Evolutionary conservation across 37 sponge, comb jelly and placozoan genomes (phyloP), one percentile per base, ranked within the genome.

Genomic region (Theonella swinhoei): DNA sequence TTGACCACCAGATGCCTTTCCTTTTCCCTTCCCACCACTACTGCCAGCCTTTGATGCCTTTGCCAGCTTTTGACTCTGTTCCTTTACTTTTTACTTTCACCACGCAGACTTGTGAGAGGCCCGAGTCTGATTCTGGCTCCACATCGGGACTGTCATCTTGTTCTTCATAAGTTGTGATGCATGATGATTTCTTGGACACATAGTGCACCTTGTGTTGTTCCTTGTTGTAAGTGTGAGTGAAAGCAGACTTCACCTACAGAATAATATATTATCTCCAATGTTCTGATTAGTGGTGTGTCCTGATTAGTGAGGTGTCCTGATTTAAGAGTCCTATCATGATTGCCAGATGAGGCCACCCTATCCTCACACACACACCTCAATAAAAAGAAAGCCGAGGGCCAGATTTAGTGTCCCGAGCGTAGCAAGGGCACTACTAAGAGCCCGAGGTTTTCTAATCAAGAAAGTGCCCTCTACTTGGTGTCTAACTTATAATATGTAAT

Each of bases 141-240:
- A 30, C 38, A 32, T 14, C 70, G 1, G 26, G 32, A 3, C 42
- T 61, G 19, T 76, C 68, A 23, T n/a, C 36, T 59, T 60, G 31
- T 33, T 77, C 78, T 43, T 58, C 24, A 9, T 39, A 17, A 9
- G 33, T 26, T 61, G 20, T 54, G 1, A 61, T 3, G 42, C 28
- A 0, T 2, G 32, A 33, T 2, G 69, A 68, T 61, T 38, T 72
- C 32, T 39, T 43, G 32, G 40, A 28, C 2, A 34, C 34, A 24
- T 86, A 79, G 38, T 86, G 87, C 19, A 34, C 33, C 30, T 41
- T 39, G 67, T 82, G 83, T 0, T 17, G 7, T 3, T 40, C 65
- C 78, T 83, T 88, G 63, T 95, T 95, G 79, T 85, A 95, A 0
- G 83, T 29, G 30, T 93, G 59, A 35, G 91, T 89, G 81, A 91